Base-by-base conservation (phyloP, 2,113 vertebrate genomes). In the Gymnobelideus leadbeateri region DNA sequence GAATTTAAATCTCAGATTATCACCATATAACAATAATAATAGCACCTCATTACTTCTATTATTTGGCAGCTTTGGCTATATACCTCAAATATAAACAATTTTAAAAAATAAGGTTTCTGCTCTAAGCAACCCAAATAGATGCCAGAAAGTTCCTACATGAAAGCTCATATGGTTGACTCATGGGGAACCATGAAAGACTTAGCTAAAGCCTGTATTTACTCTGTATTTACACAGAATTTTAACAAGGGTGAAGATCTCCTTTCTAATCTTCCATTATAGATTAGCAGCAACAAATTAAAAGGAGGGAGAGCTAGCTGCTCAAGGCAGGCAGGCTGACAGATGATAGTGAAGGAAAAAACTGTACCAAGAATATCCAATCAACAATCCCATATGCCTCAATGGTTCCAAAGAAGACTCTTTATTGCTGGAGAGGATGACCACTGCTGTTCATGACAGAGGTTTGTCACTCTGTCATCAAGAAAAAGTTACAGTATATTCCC, bases 51-150 rank as follows among this genome's bases (percentile, higher is more conserved):
- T 68, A 7, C 28, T 53, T 95, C 19, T 0, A 46, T 52, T 95
- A 37, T 53, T 95, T 55, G 68, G 25, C 61, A 46, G 43, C 89
- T 57, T 0, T 0, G 8, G 89, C 50, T 53, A 92, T 51, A 91
- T 93, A 51, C 31, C 77, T 95, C 89, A 91, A 1, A 47, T 77
- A 52, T 68, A 94, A 94, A 90, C 46, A 50, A 11, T n/a, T n/a
- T n/a, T n/a, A n/a, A 68, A 16, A 23, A 91, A 57, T 46, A 77
- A 28, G 47, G n/a, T 12, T 53, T 24, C 26, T 52, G 6, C 53
- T 24, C 24, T 51, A 61, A 92, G 55, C 37, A 77, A 21, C 37
- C 94, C 16, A 21, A 49, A 49, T 49, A 49, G 47, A 49, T 49
- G 47, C 47, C 47, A 49, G 47, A 49, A 8, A 90, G 68, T 7